Evolutionary conservation across 1,140 invertebrate species (phyloP).

Genomic region (Drosophila setifemur): DNA sequence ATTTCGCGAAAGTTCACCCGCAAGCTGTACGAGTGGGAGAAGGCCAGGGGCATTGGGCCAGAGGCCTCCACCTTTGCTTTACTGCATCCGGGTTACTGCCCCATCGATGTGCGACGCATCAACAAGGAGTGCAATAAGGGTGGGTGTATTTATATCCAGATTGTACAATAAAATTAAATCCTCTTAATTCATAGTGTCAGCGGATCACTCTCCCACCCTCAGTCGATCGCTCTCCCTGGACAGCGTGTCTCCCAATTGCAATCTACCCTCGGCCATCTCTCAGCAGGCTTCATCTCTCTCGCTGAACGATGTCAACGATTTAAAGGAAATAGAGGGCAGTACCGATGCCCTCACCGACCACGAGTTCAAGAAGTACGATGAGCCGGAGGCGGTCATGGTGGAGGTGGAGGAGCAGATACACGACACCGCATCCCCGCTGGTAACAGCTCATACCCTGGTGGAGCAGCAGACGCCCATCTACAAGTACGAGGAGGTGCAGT

Average conservation of each 20-base stretch:
- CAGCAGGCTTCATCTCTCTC: constrained; percentile 88
- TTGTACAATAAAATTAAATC: not conserved
- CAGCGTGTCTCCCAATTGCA: constrained; percentile 85
- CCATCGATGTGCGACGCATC: constrained; percentile 71
- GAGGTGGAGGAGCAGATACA: constrained; percentile 88
- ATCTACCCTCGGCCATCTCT: constrained; percentile 81
- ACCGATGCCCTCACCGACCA: constrained; percentile 73
- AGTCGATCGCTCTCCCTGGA: constrained; percentile 88
- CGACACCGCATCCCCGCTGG: constrained; percentile 86
- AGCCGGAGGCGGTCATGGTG: constrained; percentile 86
- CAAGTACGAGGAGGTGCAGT: constrained; percentile 84
- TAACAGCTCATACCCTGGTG: constrained; percentile 85
- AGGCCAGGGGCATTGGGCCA: constrained; percentile 90
- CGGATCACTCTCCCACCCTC: constrained; percentile 80
- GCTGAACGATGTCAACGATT: constrained; percentile 87
- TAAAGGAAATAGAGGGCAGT: constrained; percentile 83
- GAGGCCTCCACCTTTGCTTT: constrained; percentile 91
- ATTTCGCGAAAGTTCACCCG: constrained; percentile 94
- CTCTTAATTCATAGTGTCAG: constrained; percentile 11
- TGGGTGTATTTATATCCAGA: not conserved
- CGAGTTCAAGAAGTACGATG: constrained; percentile 83
- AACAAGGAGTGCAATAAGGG: constrained; percentile 68
- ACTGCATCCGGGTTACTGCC: constrained; percentile 85
- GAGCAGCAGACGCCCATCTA: constrained; percentile 88
- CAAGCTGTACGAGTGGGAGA: constrained; percentile 95